Evolutionary conservation across 2,113 vertebrate genomes (phyloP), one percentile per base, ranked within the genome.

Genomic region (Bucco capensis): DNA sequence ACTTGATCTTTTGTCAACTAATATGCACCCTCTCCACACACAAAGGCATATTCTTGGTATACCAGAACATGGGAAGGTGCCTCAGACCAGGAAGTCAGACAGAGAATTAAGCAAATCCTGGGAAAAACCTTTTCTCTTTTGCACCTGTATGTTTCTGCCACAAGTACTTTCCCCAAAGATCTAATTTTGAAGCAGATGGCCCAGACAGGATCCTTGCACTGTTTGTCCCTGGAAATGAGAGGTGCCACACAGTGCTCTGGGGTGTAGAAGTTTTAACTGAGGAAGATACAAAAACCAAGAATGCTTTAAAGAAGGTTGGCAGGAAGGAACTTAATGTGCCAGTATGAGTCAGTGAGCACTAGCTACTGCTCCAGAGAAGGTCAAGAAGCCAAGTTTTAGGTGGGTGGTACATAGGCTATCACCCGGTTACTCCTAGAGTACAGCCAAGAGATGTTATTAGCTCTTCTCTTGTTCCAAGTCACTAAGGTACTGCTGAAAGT

Each of bases 101-200:
- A 73, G 4, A 15, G 37, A 84, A 64, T 1, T 0, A 0, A 49
- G 10, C 15, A 40, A 76, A 28, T 31, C 4, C 0, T 3, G 44
- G 17, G 9, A 71, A 76, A 67, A 53, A 10, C 4, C 21, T 83
- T 10, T 67, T 71, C 19, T 53, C 69, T 42, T 49, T 38, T 56
- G 46, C 24, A 46, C 14, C 13, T 69, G 75, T 33, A 35, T 0
- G 1, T 58, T 46, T 53, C n/a, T 54, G 54, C 46, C 53, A 50
- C 25, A n/a, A 57, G 8, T 12, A n/a, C 33, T 28, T 23, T 27
- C 74, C 38, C 64, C 65, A 14, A 83, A 71, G 53, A 53, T 5
- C 28, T 30, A 17, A 47, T 51, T 72, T 19, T 37, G 40, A 81
- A 65, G 74, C 46, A 76, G 54, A 78, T n/a, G 62, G 66, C 50